Evolutionary conservation across 2,888 invertebrate genomes (phyloP).

Genomic region (Odontocerum albicorne): DNA sequence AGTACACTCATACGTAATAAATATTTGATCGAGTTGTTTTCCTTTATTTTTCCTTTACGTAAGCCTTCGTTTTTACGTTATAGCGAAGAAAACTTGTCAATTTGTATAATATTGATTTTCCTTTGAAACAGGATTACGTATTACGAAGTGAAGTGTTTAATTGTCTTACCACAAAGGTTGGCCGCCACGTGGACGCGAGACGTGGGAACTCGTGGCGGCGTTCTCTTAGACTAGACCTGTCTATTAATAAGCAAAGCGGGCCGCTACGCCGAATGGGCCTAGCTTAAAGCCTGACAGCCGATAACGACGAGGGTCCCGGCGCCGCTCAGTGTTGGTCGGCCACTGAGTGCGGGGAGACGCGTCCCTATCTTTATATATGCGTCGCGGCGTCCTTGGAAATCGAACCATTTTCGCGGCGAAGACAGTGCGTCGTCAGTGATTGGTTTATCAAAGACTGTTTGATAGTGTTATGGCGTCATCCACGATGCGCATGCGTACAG

Average conservation of each 20-base stretch:
- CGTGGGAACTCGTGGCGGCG: too few species aligned
- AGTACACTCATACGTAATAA: too few species aligned
- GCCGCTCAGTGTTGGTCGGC: slow-evolving; percentile 21
- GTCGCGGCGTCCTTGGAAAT: slow-evolving; percentile 20
- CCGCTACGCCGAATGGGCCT: slow-evolving; percentile 14
- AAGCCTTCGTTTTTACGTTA: too few species aligned
- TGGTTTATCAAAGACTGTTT: slow-evolving; percentile 1
- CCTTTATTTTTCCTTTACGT: too few species aligned
- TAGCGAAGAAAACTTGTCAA: too few species aligned
- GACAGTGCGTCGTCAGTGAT: slow-evolving; percentile 16
- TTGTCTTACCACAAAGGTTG: too few species aligned
- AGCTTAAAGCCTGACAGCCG: slow-evolving; percentile 20
- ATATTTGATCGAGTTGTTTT: too few species aligned
- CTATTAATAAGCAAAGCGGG: slow-evolving; percentile 30
- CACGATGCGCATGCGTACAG: slow-evolving; percentile 65
- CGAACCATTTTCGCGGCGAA: slow-evolving; percentile 7
- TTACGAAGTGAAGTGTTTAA: too few species aligned
- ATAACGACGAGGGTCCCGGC: slow-evolving; percentile 18
- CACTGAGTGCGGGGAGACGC: slow-evolving; percentile 27
- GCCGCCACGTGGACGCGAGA: slow-evolving; percentile 1
- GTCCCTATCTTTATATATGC: slow-evolving; percentile 19
- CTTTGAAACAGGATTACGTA: too few species aligned
- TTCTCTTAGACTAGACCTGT: slow-evolving; percentile 23
- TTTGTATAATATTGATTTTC: too few species aligned
- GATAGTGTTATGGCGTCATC: slow-evolving; percentile 49